Evolutionary conservation across 2,797 vertebrate genomes (phyloP).

Genomic region (Lacerta bilineata): DNA sequence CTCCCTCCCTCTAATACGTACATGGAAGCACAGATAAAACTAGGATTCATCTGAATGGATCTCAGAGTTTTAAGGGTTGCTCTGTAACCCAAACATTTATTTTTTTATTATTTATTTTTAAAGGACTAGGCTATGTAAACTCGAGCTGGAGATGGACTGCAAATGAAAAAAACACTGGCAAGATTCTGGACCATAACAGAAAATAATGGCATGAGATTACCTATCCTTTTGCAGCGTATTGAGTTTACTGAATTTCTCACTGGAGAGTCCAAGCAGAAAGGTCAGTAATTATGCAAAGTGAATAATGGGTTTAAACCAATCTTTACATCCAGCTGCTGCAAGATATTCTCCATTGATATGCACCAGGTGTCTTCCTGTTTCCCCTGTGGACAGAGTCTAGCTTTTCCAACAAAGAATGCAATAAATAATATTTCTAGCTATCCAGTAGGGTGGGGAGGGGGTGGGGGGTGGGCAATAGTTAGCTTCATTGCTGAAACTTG

Average conservation of each 20-base stretch:
- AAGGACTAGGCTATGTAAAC: background rate
- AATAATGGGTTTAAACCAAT: conserved; percentile 70
- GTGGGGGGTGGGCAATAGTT: too few relatives aligned
- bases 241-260: conserved; percentile 64
- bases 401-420: conserved; percentile 40
- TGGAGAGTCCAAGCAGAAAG: conserved; percentile 66
- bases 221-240: conserved; percentile 56
- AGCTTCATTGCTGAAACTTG: conserved; percentile 7
- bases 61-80: background rate
- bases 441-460: too few relatives aligned
- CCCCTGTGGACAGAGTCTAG: conserved; percentile 22
- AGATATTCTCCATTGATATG: conserved; percentile 57
- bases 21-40: background rate
- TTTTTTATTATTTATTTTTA: too few relatives aligned
- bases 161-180: conserved; percentile 51
- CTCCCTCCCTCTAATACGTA: too few relatives aligned
- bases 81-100: background rate
- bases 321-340: conserved; percentile 63
- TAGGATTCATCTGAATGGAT: background rate
- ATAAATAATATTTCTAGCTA: conserved; percentile 59
- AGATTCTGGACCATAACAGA: conserved; percentile 39
- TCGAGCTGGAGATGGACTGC: conserved; percentile 16
- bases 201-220: conserved; percentile 35
- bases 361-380: conserved; percentile 61
- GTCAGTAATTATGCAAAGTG: conserved; percentile 77